Conservation (phyloP, 1,140 invertebrate species). For the Amyelois transitella region DNA sequence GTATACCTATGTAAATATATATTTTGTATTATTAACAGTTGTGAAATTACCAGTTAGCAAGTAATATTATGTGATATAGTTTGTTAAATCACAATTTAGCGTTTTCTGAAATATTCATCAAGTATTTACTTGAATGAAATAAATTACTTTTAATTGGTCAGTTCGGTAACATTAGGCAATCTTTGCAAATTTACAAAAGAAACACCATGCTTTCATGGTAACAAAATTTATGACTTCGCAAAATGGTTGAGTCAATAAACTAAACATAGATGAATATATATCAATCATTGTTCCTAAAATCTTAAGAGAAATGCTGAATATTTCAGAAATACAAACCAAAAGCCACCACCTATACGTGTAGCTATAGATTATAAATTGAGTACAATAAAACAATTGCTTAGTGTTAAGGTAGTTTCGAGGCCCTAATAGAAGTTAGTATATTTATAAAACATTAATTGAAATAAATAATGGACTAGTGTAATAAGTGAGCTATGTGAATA, state of each 20-base stretch:
- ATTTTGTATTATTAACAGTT: constrained; percentile 4
- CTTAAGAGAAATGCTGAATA: not conserved
- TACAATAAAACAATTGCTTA: constrained; percentile 62
- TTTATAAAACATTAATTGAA: constrained; percentile 24
- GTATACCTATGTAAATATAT: constrained; percentile 6
- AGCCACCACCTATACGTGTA: constrained; percentile 14
- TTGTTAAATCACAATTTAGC: not conserved
- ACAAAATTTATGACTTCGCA: no score
- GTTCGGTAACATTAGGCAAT: no score
- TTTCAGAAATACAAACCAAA: not conserved
- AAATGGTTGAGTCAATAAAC: no score
- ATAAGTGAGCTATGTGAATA: not conserved
- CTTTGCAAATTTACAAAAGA: no score
- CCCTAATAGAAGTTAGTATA: constrained; percentile 41
- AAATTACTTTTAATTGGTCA: no score
- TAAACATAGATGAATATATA: not conserved
- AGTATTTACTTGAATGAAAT: not conserved
- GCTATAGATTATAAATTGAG: constrained; percentile 46
- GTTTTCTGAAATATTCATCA: constrained; percentile 1
- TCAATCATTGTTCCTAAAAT: not conserved
- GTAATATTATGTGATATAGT: constrained; percentile 9
- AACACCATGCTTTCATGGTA: no score
- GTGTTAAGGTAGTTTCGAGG: constrained; percentile 36
- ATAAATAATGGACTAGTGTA: constrained; percentile 2
- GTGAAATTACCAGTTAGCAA: constrained; percentile 3